Percentiles rank a stretch among this genome's conserved stretches.
Evolutionary conservation across 2,888 invertebrate genomes (phyloP).

Genomic region (Drosophila kanekoi): DNA sequence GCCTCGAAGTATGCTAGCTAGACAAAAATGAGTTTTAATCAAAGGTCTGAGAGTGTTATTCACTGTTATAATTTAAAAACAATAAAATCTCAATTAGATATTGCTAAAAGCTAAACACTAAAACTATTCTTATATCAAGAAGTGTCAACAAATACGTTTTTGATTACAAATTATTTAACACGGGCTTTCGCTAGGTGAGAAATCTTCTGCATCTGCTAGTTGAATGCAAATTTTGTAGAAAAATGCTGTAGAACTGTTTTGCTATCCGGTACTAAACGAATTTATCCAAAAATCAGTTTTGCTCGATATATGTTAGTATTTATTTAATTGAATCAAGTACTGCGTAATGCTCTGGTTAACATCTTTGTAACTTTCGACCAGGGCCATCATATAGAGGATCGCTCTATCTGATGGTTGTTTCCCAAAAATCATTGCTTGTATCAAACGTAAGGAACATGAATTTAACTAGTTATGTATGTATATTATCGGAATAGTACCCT

Average conservation of each 20-base stretch:
- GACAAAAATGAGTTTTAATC: not conserved
- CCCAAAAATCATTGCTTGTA: too few relatives aligned
- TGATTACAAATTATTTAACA: too few relatives aligned
- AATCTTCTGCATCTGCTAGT: not conserved
- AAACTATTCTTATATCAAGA: not conserved
- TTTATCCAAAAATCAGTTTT: not conserved
- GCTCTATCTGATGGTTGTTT: too few relatives aligned
- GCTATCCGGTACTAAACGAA: too few relatives aligned
- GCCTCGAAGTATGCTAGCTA: slow-evolving; percentile 22
- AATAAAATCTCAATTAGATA: not conserved
- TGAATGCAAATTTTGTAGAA: too few relatives aligned
- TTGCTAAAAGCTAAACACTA: not conserved
- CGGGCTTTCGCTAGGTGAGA: slow-evolving; percentile 4
- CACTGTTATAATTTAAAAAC: not conserved
- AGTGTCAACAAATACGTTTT: too few relatives aligned
- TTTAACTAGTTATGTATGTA: too few relatives aligned
- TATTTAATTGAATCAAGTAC: not conserved
- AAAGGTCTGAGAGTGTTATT: not conserved
- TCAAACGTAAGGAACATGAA: too few relatives aligned
- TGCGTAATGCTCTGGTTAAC: not conserved
- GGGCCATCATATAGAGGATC: too few relatives aligned
- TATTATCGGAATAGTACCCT: too few relatives aligned
- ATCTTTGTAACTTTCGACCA: not conserved
- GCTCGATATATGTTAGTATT: not conserved
- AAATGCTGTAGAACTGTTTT: too few relatives aligned